Base-by-base conservation (phyloP, 2,797 vertebrate genomes). In the Scolopax bukidnonensis region DNA sequence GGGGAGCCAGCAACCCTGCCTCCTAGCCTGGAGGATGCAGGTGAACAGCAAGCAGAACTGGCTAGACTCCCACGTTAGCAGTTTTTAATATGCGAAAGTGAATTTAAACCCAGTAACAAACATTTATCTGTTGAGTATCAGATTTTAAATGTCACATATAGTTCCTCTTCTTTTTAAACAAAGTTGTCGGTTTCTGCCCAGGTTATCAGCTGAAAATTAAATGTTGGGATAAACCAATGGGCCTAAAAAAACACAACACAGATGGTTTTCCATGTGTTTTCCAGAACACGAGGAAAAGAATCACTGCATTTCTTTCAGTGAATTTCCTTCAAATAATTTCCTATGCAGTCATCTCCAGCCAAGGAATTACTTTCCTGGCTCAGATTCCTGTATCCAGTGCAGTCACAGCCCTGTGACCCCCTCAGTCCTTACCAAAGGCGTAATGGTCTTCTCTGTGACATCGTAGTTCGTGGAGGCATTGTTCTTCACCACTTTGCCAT, bases 381-480 rank as follows among this genome's bases (percentile, higher is more conserved):
- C 4, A 0, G 47, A 40, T 51, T 60, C 51, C 70, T 33, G 48
- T 21, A 75, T 53, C 32, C 69, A 73, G 27, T 28, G 27, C 50
- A 36, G 38, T 8, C 45, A 21, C 60, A 71, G 48, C 48, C 68
- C 78, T n/a, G 24, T 4, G 23, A 28, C 4, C 11, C 24, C 28
- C 36, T 53, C 59, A 50, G 78, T 6, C 33, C 64, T 97, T 98
- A 99, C 99, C 99, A 99, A 53, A 5, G 99, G 99, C 0, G 98
- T 99, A 84, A 99, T 98, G 79, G 97, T 97, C 97, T 99, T 99
- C 97, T 99, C 98, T 0, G 97, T 99, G 86, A 98, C 83, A 7
- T 99, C 99, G 0, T 99, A 99, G 97, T 93, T 97, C 0, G 99
- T 99, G 13, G 99, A 98, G 8, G 98, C 99, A 0, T 99, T 99